Conservation (phyloP, 2,113 vertebrate species). For the Peromyscus leucopus region DNA sequence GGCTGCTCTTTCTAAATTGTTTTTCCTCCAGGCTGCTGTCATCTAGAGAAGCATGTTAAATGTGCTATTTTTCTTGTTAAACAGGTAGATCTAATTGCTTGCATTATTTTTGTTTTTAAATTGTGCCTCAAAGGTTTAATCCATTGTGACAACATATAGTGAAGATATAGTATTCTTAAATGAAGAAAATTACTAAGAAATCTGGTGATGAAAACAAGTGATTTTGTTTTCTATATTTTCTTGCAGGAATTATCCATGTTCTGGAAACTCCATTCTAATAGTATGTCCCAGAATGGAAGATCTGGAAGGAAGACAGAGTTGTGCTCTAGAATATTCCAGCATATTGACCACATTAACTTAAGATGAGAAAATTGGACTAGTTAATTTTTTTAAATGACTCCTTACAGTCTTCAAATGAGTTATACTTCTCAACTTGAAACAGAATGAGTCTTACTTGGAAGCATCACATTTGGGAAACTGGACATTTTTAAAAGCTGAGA, state of each 20-base stretch:
- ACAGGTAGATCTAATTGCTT: constrained; percentile 56
- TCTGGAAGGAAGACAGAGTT: not conserved
- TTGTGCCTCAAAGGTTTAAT: constrained; percentile 8
- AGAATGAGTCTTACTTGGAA: constrained; percentile 41
- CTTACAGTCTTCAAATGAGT: constrained; percentile 27
- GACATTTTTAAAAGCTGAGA: constrained; percentile 76
- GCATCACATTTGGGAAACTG: constrained; percentile 44
- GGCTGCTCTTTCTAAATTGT: constrained; percentile 58
- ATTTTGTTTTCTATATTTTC: constrained; percentile 33
- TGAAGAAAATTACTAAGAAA: constrained; percentile 51
- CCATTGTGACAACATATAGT: constrained; percentile 30
- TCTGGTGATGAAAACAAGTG: constrained; percentile 48
- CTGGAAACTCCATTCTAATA: constrained; percentile 2
- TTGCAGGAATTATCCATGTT: constrained; percentile 54
- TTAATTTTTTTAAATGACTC: not conserved
- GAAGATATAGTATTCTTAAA: constrained; percentile 50
- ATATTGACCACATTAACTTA: not conserved
- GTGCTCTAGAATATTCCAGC: not conserved
- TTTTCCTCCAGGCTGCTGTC: constrained; percentile 57
- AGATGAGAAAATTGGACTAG: not conserved
- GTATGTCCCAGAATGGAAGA: not conserved
- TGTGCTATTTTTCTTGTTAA: constrained; percentile 50
- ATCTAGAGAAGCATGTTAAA: constrained; percentile 64
- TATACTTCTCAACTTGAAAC: not conserved
- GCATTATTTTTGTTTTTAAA: constrained; percentile 49